These are phyloP conservation scores for Anthoscopus minutus DNA, from an alignment of 2,113 vertebrate species.

Conservation along the genomic window DNA sequence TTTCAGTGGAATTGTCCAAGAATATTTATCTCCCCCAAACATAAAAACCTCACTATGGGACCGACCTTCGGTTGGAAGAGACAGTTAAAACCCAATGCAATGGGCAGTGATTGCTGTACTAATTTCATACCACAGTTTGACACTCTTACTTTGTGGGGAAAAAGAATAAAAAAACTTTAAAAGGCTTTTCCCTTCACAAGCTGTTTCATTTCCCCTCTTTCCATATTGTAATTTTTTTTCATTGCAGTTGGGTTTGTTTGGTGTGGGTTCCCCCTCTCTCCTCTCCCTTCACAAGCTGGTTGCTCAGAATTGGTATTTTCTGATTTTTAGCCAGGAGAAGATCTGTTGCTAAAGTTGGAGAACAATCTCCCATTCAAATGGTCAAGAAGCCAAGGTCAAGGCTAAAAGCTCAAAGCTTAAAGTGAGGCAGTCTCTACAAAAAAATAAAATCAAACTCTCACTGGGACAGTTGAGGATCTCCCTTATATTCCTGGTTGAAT, in stretches of 20 bases:
- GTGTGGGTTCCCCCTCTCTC: not conserved
- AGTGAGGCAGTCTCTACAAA: not conserved
- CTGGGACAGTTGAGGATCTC: not conserved
- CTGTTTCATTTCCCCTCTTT: not conserved
- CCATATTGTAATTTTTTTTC: not conserved
- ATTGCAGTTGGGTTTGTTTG: not conserved
- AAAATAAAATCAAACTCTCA: not conserved
- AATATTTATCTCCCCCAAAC: not conserved
- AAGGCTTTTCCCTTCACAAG: not conserved
- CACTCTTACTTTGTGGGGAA: not conserved
- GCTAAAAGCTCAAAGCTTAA: not conserved
- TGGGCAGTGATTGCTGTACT: not conserved
- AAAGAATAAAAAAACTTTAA: not conserved
- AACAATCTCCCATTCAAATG: not conserved
- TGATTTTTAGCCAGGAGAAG: not conserved
- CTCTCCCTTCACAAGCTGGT: not conserved
- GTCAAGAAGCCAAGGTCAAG: not conserved
- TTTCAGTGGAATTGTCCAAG: not conserved
- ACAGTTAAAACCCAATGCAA: not conserved
- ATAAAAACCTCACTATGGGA: rapidly evolving
- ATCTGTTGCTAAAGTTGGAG: not conserved
- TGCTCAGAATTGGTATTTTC: not conserved
- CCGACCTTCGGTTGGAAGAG: not conserved
- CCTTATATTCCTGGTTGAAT: not conserved
- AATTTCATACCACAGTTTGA: not conserved